Percentiles rank a stretch among this genome's conserved stretches.
Evolutionary conservation across 2,888 invertebrate genomes (phyloP).

Genomic region (Aphodius granarius): DNA sequence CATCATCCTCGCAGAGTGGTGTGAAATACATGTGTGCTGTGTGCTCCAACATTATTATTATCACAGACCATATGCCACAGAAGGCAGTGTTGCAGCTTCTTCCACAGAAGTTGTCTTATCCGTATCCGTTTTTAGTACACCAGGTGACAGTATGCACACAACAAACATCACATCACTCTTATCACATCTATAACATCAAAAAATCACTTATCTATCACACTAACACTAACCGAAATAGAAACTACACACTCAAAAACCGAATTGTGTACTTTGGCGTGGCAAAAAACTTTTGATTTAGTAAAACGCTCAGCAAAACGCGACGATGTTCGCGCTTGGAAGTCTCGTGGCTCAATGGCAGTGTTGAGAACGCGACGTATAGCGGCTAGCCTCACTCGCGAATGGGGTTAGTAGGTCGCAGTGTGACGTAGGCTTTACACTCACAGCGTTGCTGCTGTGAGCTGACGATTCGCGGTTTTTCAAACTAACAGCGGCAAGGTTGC

Average conservation of each 20-base stretch:
- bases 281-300: neutral
- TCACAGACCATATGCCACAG: slow-evolving; percentile 12
- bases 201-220: neutral
- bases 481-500: slow-evolving; percentile 30
- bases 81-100: neutral
- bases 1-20: slow-evolving; percentile 48
- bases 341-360: slow-evolving; percentile 48
- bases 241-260: neutral
- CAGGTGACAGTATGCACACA: neutral
- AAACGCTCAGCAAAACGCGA: too few species aligned
- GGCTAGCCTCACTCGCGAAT: slow-evolving; percentile 60
- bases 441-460: slow-evolving; percentile 59
- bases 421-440: slow-evolving; percentile 55
- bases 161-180: neutral
- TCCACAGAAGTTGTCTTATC: slow-evolving; percentile 1
- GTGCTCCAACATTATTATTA: slow-evolving; percentile 44
- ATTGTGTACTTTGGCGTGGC: slow-evolving; percentile 13
- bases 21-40: slow-evolving; percentile 52
- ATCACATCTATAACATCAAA: neutral
- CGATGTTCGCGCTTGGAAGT: neutral
- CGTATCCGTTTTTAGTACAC: slow-evolving; percentile 12
- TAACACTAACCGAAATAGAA: neutral
- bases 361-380: slow-evolving; percentile 43
- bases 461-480: slow-evolving; percentile 72
- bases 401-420: slow-evolving; percentile 72